A percentile compares a stretch with the other conserved stretches of the same genome.
phyloP scores from a whole-genome alignment of 2,888 invertebrate genomes.

The Dioctria rufipes region DNA sequence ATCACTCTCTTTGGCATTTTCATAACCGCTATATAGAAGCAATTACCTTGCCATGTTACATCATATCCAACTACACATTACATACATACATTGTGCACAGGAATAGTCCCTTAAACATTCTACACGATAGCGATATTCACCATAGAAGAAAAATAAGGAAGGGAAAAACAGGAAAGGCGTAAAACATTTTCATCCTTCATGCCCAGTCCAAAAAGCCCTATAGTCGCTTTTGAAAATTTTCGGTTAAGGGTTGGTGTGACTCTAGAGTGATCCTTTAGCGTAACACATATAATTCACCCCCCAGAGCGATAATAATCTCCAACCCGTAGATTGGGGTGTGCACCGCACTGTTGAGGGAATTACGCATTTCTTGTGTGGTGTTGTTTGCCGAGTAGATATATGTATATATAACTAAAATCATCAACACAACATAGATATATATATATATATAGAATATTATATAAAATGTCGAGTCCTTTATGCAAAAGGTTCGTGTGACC shows the following conservation, averaged over 20 bases:
- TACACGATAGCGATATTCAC: background rate
- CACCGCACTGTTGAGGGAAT: slow-evolving; percentile 4
- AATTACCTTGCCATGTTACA: background rate
- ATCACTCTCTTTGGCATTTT: background rate
- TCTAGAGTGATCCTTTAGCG: slow-evolving; percentile 8
- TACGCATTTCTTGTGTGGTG: background rate
- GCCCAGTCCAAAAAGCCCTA: background rate
- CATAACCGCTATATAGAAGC: background rate
- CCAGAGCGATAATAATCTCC: slow-evolving; percentile 9
- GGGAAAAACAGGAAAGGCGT: slow-evolving; percentile 8
- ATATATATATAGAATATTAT: no score
- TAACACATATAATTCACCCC: background rate
- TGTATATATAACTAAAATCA: no score
- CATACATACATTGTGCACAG: background rate
- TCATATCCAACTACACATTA: background rate
- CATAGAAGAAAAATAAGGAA: background rate
- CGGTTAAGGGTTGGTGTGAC: slow-evolving; percentile 7
- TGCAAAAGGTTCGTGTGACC: slow-evolving; percentile 10
- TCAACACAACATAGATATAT: no score
- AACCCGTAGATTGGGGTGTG: background rate
- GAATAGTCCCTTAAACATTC: no score
- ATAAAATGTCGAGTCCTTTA: slow-evolving; percentile 4
- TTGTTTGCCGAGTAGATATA: no score
- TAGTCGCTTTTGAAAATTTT: background rate
- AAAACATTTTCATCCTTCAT: slow-evolving; percentile 3